Conservation (phyloP, 2,888 invertebrate species). For the Branchellion lobata region DNA sequence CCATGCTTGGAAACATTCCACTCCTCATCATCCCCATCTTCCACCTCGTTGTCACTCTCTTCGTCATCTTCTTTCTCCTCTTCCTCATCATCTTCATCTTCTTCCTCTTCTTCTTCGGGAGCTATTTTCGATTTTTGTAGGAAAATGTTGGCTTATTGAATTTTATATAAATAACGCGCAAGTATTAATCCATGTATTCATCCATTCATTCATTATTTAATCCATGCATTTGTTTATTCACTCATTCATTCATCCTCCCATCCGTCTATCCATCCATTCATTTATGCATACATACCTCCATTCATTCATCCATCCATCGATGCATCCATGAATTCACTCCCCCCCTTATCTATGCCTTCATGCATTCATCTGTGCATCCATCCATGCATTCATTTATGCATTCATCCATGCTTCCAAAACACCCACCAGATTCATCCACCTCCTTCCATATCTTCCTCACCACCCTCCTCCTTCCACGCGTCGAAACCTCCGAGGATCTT, state of each 20-base stretch:
- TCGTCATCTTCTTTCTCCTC: conserved; percentile 37
- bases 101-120: conserved; percentile 36
- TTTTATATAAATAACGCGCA: no score
- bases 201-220: no score
- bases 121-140: neutral
- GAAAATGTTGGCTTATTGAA: conserved; percentile 5
- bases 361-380: no score
- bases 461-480: conserved; percentile 42
- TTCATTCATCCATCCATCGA: no score
- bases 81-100: conserved; percentile 33
- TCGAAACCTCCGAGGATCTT: conserved; percentile 32
- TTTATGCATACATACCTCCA: no score
- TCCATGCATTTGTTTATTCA: no score
- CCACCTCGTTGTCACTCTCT: conserved; percentile 36
- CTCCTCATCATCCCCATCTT: conserved; percentile 45
- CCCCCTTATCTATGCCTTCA: no score
- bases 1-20: conserved; percentile 14
- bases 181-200: no score
- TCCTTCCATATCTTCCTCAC: conserved; percentile 48
- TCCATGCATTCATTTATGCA: no score
- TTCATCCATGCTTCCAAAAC: neutral
- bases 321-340: no score
- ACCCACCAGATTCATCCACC: conserved; percentile 35
- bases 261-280: no score
- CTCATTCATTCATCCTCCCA: no score